Base-by-base conservation (phyloP, 1,140 invertebrate genomes). In the Papilio aristodemus region DNA sequence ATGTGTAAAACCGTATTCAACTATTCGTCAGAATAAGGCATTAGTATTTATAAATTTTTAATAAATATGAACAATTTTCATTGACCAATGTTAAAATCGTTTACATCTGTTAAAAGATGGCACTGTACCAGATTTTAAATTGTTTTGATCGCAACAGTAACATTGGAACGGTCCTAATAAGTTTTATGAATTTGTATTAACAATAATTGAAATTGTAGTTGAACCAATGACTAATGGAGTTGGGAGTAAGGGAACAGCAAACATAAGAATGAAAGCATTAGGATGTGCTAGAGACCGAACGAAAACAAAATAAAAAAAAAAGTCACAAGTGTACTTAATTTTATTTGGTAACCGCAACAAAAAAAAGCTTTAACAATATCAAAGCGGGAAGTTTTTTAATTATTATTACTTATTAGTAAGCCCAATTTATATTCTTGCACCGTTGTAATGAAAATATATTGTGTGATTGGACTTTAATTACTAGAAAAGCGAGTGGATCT, bases 291-390 rank as follows among this genome's bases (percentile, higher is more conserved):
- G 19, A 54, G 46, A 22, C 13, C 10, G 46, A 6, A 19, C 17
- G 43, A 58, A 68, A 67, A 73, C 22, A 59, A 68, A 77, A 72
- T 62, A 37, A 68, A 70, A 75, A 70, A 68, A 68, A 68, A 72
- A 68, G 46, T 70, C 71, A 67, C 71, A 67, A 70, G 72, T 86
- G 80, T 83, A 87, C 79, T 83, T 86, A 86, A 79, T 79, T 84
- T 90, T 87, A 88, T 90, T 89, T 90, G 87, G 87, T 88, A 90
- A 88, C 86, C 86, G 80, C 80, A 80, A 84, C 75, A 82, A 82
- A 79, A 82, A 79, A 78, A 83, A 78, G 77, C 73, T 76, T 75
- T 77, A 80, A 83, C 77, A 86, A 79, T 81, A 75, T 72, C 43
- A 74, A 81, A 79, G 75, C 74, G 72, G 67, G 36, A 79, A 81